These are phyloP conservation scores for Maconellicoccus hirsutus DNA, from an alignment of 1,140 invertebrate genomes.

Conservation along the genomic window DNA sequence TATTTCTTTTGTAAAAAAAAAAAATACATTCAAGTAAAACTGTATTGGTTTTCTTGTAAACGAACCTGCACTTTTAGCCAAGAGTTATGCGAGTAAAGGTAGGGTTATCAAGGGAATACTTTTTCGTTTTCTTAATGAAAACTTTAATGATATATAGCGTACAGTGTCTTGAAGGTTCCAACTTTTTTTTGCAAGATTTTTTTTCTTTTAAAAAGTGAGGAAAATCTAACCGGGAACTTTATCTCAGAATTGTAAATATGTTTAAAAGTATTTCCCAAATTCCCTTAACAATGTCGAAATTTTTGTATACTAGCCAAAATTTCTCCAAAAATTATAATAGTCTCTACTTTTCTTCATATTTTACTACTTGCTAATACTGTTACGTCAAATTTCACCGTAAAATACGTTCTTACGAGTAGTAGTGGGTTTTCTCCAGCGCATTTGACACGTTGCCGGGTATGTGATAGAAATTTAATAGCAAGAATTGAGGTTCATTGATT, in stretches of 20 bases:
- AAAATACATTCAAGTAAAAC: neutral
- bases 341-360: neutral
- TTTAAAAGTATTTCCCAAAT: slow-evolving; percentile 3
- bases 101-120: slow-evolving; percentile 1
- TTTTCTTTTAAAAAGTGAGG: neutral
- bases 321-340: neutral
- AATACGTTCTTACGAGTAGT: no score
- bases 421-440: no score
- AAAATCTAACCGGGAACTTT: slow-evolving; percentile 4
- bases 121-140: slow-evolving; percentile 9
- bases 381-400: no score
- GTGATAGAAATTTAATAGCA: no score
- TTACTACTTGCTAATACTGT: neutral
- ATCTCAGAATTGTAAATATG: neutral
- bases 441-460: no score
- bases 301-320: neutral
- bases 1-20: neutral
- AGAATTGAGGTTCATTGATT: no score
- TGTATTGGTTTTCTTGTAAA: neutral
- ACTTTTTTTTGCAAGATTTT: neutral
- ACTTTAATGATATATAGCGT: slow-evolving; percentile 5
- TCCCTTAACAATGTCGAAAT: slow-evolving; percentile 3
- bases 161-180: slow-evolving; percentile 3
- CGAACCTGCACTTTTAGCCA: neutral
- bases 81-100: slow-evolving; percentile 7